phyloP scores from a whole-genome alignment of 2,888 invertebrate genomes.

The Caradrina kadenii region DNA sequence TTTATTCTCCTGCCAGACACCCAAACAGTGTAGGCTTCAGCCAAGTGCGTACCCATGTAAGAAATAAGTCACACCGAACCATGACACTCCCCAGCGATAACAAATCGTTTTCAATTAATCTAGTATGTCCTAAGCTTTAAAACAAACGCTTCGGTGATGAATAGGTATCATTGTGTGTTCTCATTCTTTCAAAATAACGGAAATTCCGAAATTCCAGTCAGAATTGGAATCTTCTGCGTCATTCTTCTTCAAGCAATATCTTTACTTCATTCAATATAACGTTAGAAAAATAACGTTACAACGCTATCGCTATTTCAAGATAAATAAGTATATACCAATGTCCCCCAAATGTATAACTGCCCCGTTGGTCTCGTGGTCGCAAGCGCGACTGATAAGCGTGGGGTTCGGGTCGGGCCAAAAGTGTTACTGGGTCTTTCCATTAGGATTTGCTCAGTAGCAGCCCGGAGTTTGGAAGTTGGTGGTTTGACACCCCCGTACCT shows the following conservation, averaged over 20 bases:
- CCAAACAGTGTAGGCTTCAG: background rate
- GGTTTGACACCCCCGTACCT: no score
- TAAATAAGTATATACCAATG: no score
- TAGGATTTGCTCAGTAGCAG: no score
- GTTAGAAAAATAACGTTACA: no score
- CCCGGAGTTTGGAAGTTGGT: no score
- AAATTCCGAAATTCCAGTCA: slow-evolving; percentile 1
- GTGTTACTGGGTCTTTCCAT: no score
- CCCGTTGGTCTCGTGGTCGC: no score
- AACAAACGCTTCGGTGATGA: slow-evolving; percentile 8
- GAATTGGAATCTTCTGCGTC: background rate
- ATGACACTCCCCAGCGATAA: slow-evolving; percentile 2
- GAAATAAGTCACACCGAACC: slow-evolving; percentile 7
- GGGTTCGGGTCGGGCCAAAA: no score
- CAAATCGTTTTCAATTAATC: slow-evolving; percentile 35
- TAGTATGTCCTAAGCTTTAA: slow-evolving; percentile 3
- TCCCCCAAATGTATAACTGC: no score
- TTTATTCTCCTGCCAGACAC: background rate
- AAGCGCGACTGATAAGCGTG: no score
- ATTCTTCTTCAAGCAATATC: background rate
- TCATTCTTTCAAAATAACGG: background rate
- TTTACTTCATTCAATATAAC: no score
- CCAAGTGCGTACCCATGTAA: slow-evolving; percentile 15
- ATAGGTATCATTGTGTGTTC: background rate
- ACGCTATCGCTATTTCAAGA: no score